Evolutionary conservation across 1,140 invertebrate species (phyloP), one percentile per base, ranked within the genome.

Genomic region (Calosoma granatense): DNA sequence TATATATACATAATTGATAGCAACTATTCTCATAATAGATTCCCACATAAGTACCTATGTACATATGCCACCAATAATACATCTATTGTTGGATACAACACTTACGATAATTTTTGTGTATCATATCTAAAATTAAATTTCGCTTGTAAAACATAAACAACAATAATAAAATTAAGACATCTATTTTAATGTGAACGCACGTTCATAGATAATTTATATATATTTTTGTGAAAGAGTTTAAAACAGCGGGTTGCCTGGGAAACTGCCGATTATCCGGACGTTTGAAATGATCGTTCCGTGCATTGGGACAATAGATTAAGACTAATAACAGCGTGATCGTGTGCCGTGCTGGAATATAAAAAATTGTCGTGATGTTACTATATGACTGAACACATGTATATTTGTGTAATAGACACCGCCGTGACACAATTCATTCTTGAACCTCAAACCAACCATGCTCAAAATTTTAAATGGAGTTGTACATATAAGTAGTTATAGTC

Each of bases 111-210:
- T n/a, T n/a, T n/a, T n/a, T n/a, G n/a, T n/a, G n/a, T n/a, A n/a
- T n/a, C n/a, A n/a, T n/a, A n/a, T n/a, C n/a, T 36, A 36, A 36
- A 47, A 47, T 6, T 47, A 47, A 47, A 47, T 47, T 47, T 47
- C 17, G 41, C 3, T 47, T 3, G 3, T 4, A 9, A 9, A 3
- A 12, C 9, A 47, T 47, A 47, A 47, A 47, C 9, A 12, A 4
- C 9, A 47, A 47, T 47, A 47, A 47, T 47, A 47, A 47, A 47
- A 47, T 47, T 9, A 47, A 47, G 41, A 47, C 41, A 47, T 47
- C 41, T 47, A 47, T 47, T 47, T 47, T 47, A 17, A 47, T 47
- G 26, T 4, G 6, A 14, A 14, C 14, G 26, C 26, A n/a, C n/a
- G 26, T 36, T 36, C 26, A n/a, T 36, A 36, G 17, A 12, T 4